Base-by-base conservation (phyloP, 2,888 invertebrate genomes). In the Dyspetes luteomarginatus region DNA sequence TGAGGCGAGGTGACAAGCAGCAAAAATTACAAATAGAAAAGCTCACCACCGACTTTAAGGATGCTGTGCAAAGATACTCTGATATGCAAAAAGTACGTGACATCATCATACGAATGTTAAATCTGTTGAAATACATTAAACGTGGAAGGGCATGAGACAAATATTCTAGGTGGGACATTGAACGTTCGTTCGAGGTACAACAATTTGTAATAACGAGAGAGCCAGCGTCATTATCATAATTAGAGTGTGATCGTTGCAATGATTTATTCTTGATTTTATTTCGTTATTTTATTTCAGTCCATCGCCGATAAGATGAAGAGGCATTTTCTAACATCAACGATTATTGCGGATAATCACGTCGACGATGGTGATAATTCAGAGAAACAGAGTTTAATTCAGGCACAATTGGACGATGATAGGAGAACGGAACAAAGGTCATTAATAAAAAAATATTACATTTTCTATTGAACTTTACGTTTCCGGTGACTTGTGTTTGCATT, bases 21-120 rank as follows among this genome's bases (percentile, higher is more conserved):
- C 96, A 97, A 90, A 96, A 96, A 89, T 92, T 98, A 83, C 97
- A 97, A 92, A 94, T 97, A 71, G 97, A 97, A 86, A 95, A 97
- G 87, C 94, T 98, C 12, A 96, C 96, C 9, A 95, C 95, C 86
- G 96, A 97, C 87, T 98, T 98, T 91, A 94, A 95, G 83, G 96
- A 96, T 84, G 95, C 97, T 1, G 93, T 97, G 17, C 95, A 95
- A 82, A 95, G 95, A 89, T 97, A 97, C 90, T 95, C 96, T 58
- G 92, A 94, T 19, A 94, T 96, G 87, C 98, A 98, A 92, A 96
- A 96, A 94, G 97, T 97, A 92, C 84, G 88, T 87, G 84, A 78
- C 45, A 26, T 41, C 36, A 30, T 69, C 41, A 50, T 69, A 26
- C 60, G 36, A 65, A 67, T 72, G 52, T 78, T 71, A 48, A 41